Evolutionary conservation across 1,140 invertebrate genomes (phyloP), one percentile per base, ranked within the genome.

Genomic region (Ruditapes philippinarum): DNA sequence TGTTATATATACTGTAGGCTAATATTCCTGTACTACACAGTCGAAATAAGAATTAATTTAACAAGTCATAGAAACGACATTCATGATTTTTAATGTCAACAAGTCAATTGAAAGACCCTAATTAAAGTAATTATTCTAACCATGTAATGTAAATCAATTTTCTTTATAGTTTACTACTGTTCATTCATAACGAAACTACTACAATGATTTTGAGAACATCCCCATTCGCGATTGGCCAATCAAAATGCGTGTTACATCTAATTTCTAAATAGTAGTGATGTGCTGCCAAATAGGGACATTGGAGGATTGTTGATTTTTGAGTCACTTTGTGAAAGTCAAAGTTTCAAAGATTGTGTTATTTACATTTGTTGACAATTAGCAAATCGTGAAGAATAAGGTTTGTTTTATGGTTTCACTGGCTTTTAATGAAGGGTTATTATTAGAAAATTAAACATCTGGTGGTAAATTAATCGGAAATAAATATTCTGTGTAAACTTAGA

Each of bases 261-360:
- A 33, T 57, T 45, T 25, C 60, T 65, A 57, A 86, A 91, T 91
- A 78, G 89, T 78, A 78, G 74, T 54, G 73, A 76, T 91, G 88
- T 90, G 85, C 91, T 92, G 90, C 92, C 92, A 91, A 93, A 93
- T 93, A 93, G 91, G 92, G 92, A 87, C 91, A 93, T 88, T 22
- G 42, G 42, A n/a, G 70, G 83, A 62, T 57, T 91, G 90, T 88
- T 86, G 87, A 86, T 78, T 89, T 88, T 92, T 91, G 88, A 90
- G 83, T 92, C 90, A 92, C 76, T 70, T 45, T 45, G 36, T 76
- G 62, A 60, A 78, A 81, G 86, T 88, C 86, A 51, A 51, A 70
- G 28, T 57, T 79, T 68, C 36, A 40, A 80, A 84, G 36, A 68
- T 40, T 51, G 14, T 36, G n/a, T n/a, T 33, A 78, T 31, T 78